phyloP scores from a whole-genome alignment of 1,140 invertebrate species.

The Leucophenga varia region DNA sequence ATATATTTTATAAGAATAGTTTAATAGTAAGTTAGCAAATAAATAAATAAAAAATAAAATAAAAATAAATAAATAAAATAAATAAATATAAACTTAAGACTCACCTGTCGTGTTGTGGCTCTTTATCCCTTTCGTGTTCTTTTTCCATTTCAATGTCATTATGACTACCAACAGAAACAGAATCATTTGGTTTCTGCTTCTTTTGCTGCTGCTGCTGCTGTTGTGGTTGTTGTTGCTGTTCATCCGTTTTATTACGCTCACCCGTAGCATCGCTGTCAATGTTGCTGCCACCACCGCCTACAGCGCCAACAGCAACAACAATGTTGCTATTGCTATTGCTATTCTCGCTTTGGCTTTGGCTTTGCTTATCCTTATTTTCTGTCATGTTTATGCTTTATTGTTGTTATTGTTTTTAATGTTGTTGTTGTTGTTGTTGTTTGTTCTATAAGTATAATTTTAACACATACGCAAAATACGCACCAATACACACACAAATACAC shows the following conservation, averaged over 20 bases:
- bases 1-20: constrained; percentile 1
- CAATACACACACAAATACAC: no score
- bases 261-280: not conserved
- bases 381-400: no score
- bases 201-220: not conserved
- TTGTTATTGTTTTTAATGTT: no score
- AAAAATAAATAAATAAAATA: not conserved
- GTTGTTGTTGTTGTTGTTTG: no score
- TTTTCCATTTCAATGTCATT: not conserved
- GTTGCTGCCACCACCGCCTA: not conserved
- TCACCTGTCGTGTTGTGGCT: constrained; percentile 39
- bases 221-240: not conserved
- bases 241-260: no score
- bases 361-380: no score
- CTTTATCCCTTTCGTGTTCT: constrained; percentile 22
- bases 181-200: no score
- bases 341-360: constrained; percentile 4
- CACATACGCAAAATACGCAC: no score
- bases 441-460: no score
- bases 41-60: no score
- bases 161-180: no score
- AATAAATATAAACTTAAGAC: constrained; percentile 5
- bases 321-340: constrained; percentile 12
- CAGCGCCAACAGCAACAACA: not conserved
- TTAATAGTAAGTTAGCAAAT: no score